Base-by-base conservation (phyloP, 1,140 invertebrate species). In the Zophobas atratus region DNA sequence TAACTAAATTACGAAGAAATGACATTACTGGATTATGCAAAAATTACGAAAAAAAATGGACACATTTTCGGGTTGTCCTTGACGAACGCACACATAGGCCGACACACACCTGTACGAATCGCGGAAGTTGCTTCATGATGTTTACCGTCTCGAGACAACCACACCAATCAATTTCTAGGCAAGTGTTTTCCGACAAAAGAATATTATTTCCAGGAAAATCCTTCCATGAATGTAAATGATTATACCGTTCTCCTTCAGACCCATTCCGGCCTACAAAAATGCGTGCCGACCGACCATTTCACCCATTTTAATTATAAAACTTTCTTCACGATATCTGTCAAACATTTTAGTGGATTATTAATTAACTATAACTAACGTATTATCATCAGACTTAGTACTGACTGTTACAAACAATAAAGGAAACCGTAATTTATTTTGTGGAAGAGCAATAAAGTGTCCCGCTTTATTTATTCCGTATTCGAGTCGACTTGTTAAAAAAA, bases 241-340 rank as follows among this genome's bases (percentile, higher is more conserved):
- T 46, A 46, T 4, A 3, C 43, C 43, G 3, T 8, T 46, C 6
- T 46, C 43, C 6, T 46, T 8, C 43, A 8, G 6, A 8, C 43
- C 43, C 6, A 46, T 46, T 46, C 43, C 6, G 3, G 43, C 20
- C 20, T 46, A 46, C 43, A 46, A 46, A 46, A 46, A 46, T 46
- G 43, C 43, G 43, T 46, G 43, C 43, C 43, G 43, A 46, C 43
- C 6, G 43, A 46, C 3, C 43, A 46, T 46, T 46, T 46, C 0
- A 46, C 6, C 43, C 43, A 46, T 46, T 46, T 8, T 46, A 46
- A 46, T 46, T 46, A 46, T 46, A 46, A 46, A 46, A 46, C 3
- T 46, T 46, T 46, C 43, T 46, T 46, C 43, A 46, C 43, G 43
- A 46, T 46, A 20, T 46, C 43, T 46, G 43, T 46, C 43, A 46